Percentiles rank a stretch among this genome's conserved stretches.
phyloP scores from a whole-genome alignment of 2,888 invertebrate genomes.

The Allacma fusca region DNA sequence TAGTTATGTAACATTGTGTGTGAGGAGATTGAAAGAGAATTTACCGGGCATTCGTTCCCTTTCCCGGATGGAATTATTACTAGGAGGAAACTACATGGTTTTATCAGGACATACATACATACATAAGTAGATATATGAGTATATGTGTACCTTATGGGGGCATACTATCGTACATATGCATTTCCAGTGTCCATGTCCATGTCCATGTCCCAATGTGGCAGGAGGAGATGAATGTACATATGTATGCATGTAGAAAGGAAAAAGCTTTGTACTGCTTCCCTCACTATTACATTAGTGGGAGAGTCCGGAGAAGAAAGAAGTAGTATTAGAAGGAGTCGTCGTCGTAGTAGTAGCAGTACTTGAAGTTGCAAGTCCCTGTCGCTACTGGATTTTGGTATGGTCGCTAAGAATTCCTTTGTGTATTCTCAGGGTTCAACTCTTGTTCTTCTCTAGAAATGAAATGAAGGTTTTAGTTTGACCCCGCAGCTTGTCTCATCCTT shows the following conservation, averaged over 20 bases:
- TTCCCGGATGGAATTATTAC: background rate
- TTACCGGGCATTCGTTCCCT: background rate
- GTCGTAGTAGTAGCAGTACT: conserved; percentile 5
- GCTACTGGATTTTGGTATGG: conserved; percentile 23
- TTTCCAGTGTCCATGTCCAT: background rate
- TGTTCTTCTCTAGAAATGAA: conserved; percentile 27
- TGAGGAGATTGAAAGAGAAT: conserved; percentile 6
- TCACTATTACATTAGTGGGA: conserved; percentile 1
- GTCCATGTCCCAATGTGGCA: too few species aligned
- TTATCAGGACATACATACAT: too few species aligned
- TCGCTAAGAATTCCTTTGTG: conserved; percentile 26
- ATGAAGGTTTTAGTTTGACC: conserved; percentile 29
- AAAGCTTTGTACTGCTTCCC: background rate
- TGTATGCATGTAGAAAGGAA: background rate
- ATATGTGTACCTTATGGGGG: too few species aligned
- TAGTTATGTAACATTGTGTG: background rate
- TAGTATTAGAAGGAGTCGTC: too few species aligned
- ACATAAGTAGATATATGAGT: too few species aligned
- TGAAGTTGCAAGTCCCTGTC: conserved; percentile 31
- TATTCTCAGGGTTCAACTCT: conserved; percentile 28
- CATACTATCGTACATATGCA: background rate
- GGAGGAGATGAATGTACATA: background rate
- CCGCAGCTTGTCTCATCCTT: conserved; percentile 38
- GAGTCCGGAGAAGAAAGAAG: background rate
- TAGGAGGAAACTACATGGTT: too few species aligned